phyloP scores from a whole-genome alignment of 35 echinoderm and acorn worm species.

The Strongylocentrotus purpuratus region DNA sequence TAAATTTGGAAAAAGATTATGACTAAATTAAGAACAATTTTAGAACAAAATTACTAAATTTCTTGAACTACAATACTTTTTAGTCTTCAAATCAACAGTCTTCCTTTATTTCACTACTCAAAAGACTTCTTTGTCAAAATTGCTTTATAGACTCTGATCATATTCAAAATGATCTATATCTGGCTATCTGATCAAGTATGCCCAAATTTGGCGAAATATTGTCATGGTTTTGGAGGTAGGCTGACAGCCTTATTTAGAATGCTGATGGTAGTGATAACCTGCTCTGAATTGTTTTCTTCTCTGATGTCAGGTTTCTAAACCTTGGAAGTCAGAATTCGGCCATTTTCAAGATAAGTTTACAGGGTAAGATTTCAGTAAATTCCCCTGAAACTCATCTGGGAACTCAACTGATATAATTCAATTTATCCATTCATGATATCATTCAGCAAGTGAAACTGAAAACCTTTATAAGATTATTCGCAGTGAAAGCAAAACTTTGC shows the following conservation, averaged over 20 bases:
- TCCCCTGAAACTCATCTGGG: background rate
- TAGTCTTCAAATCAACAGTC: too few relatives aligned
- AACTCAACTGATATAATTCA: background rate
- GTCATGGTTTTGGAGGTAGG: background rate
- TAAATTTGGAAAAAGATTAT: too few relatives aligned
- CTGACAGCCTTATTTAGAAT: background rate
- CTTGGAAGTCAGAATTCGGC: background rate
- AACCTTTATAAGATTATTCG: background rate
- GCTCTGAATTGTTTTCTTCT: background rate
- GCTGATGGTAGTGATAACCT: background rate
- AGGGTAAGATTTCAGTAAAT: background rate
- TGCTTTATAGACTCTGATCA: too few relatives aligned
- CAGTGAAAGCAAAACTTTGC: background rate
- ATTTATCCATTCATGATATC: slow-evolving; percentile 4
- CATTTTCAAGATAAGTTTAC: slow-evolving; percentile 13
- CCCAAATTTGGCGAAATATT: background rate
- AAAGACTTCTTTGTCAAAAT: too few relatives aligned
- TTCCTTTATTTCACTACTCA: too few relatives aligned
- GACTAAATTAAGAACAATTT: too few relatives aligned
- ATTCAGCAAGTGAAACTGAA: background rate
- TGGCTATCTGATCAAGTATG: background rate
- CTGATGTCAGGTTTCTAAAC: background rate
- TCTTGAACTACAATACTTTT: too few relatives aligned
- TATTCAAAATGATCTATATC: too few relatives aligned
- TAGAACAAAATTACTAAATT: too few relatives aligned